A percentile compares a stretch with the other conserved stretches of the same genome.
Evolutionary conservation across 2,113 vertebrate species (phyloP).

Genomic region (Riparia riparia): DNA sequence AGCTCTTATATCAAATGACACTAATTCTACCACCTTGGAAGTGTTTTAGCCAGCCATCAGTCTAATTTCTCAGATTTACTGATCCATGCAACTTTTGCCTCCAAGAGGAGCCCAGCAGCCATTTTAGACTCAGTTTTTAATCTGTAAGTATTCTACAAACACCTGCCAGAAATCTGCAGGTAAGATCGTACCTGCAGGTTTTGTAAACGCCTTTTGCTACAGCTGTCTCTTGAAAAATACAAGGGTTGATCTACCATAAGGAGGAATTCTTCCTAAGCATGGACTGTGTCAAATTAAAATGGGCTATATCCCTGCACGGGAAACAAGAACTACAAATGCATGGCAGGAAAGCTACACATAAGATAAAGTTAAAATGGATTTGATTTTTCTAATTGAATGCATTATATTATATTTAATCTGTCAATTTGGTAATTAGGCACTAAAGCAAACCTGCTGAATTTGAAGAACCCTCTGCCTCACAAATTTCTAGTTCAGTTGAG

Average conservation of each 20-base stretch:
- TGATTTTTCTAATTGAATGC: not conserved
- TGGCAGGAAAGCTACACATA: not conserved
- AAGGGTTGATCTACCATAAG: not conserved
- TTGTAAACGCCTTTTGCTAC: not conserved
- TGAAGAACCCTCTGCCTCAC: fast-evolving
- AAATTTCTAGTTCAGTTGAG: not conserved
- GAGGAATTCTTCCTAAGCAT: not conserved
- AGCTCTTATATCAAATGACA: not conserved
- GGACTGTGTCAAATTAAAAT: not conserved
- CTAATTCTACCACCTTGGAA: not conserved
- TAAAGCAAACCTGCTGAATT: not conserved
- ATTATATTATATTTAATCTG: not conserved
- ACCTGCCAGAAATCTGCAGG: not conserved
- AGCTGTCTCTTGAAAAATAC: not conserved
- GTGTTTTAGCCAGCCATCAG: not conserved
- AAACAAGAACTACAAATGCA: not conserved
- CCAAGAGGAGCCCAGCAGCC: not conserved
- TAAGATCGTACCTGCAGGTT: not conserved
- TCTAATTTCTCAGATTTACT: not conserved
- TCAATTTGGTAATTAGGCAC: not conserved
- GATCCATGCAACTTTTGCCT: not conserved
- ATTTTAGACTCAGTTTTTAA: not conserved
- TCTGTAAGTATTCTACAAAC: not conserved
- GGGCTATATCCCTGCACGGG: not conserved
- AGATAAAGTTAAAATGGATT: not conserved